Conservation (phyloP, 2,113 vertebrate species). For the Phylloscopus whistleri region DNA sequence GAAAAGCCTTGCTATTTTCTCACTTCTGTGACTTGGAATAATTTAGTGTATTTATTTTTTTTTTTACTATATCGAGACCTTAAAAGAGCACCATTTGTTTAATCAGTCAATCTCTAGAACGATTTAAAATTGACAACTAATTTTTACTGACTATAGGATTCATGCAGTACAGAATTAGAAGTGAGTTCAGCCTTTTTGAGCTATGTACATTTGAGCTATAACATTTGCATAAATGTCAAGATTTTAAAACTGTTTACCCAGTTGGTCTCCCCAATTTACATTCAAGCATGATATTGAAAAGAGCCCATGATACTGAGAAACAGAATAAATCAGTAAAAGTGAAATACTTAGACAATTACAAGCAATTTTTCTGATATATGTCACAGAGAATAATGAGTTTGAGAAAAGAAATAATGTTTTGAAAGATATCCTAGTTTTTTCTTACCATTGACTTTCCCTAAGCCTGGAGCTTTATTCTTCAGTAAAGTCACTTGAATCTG, state of each 20-base stretch:
- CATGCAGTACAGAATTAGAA: not conserved
- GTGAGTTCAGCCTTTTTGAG: not conserved
- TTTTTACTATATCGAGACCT: not conserved
- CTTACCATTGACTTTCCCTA: constrained; percentile 97
- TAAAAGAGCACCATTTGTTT: not conserved
- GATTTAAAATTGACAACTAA: not conserved
- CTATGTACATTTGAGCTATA: not conserved
- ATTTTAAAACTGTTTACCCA: not conserved
- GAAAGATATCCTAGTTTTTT: not conserved
- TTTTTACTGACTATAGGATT: not conserved
- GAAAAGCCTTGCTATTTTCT: not conserved
- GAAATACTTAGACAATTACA: not conserved
- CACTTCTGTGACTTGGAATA: not conserved
- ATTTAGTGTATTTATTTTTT: not conserved
- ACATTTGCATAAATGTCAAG: not conserved
- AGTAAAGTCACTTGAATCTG: constrained; percentile 98
- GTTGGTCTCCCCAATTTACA: not conserved
- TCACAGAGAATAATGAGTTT: not conserved
- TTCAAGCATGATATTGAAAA: not conserved
- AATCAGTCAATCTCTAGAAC: not conserved
- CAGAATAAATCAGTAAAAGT: not conserved
- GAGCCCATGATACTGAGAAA: not conserved
- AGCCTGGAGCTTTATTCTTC: constrained; percentile 96
- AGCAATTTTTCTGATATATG: not conserved
- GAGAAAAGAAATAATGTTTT: not conserved